A percentile compares a stretch with the other conserved stretches of the same genome.
Conservation (phyloP, 2,888 invertebrate species). For the Stenchaetothrips biformis region DNA sequence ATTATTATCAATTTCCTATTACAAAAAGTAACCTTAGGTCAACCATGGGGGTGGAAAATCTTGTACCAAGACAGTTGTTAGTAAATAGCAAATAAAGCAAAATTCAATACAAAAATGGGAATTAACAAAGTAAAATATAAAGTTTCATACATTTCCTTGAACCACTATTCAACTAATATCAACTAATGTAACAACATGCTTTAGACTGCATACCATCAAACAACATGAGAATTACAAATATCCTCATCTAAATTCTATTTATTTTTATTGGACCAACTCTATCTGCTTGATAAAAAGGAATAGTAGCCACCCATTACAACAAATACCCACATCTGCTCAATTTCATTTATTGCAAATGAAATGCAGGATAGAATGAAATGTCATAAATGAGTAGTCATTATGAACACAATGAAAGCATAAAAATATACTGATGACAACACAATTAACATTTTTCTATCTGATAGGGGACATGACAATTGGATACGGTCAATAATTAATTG, state of each 20-base stretch:
- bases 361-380: not conserved
- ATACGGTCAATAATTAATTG: not conserved
- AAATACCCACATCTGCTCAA: not conserved
- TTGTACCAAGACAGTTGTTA: constrained; percentile 5
- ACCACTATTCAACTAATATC: not conserved
- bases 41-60: not conserved
- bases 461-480: not conserved
- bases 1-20: not conserved
- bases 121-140: constrained; percentile 10
- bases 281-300: not conserved
- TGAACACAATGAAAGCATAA: not conserved
- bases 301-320: not conserved
- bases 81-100: not conserved
- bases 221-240: not conserved
- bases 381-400: not conserved
- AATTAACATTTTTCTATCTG: not conserved
- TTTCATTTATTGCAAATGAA: not conserved
- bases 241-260: not conserved
- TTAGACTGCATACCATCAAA: not conserved
- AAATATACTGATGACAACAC: not conserved
- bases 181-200: constrained; percentile 1
- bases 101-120: not conserved
- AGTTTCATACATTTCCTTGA: not conserved
- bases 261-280: not conserved
- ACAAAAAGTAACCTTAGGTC: not conserved